Evolutionary conservation across 53 echinoderm and acorn worm species (phyloP).

Genomic region (Antedon mediterranea): DNA sequence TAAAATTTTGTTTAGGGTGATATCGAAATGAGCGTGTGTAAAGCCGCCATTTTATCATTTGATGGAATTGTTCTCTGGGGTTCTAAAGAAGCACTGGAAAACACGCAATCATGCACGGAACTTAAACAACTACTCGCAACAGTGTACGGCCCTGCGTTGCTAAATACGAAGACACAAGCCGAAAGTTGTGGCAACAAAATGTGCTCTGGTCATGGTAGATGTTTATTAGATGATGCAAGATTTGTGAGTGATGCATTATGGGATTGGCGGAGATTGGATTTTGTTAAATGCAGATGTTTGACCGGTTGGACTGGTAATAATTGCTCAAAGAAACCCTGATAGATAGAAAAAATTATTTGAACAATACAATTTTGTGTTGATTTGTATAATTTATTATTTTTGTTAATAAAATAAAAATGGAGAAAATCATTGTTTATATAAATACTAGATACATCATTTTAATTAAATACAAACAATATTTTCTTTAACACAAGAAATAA

Average conservation of each 20-base stretch:
- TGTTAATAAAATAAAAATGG: too few relatives aligned
- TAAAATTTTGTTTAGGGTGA: not conserved
- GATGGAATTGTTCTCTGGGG: not conserved
- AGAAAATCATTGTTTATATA: too few relatives aligned
- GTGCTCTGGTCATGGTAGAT: constrained; percentile 54
- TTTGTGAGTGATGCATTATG: not conserved
- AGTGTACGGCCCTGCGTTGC: not conserved
- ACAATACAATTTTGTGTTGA: too few relatives aligned
- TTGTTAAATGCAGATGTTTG: not conserved
- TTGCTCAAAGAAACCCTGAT: not conserved
- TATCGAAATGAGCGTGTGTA: not conserved
- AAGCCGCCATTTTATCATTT: not conserved
- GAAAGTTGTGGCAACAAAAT: constrained; percentile 25
- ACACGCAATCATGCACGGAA: not conserved
- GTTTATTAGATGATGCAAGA: constrained; percentile 2
- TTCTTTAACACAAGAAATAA: too few relatives aligned
- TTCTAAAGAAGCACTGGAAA: not conserved
- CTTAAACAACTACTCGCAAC: not conserved
- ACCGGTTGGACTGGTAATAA: not conserved
- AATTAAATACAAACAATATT: too few relatives aligned
- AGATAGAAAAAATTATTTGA: too few relatives aligned
- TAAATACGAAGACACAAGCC: constrained; percentile 7
- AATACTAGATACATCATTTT: too few relatives aligned
- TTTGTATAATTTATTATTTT: too few relatives aligned
- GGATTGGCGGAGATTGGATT: not conserved